A percentile compares a stretch with the other conserved stretches of the same genome.
Conservation (phyloP, 2,797 vertebrate species). For the Phalanger gymnotis region DNA sequence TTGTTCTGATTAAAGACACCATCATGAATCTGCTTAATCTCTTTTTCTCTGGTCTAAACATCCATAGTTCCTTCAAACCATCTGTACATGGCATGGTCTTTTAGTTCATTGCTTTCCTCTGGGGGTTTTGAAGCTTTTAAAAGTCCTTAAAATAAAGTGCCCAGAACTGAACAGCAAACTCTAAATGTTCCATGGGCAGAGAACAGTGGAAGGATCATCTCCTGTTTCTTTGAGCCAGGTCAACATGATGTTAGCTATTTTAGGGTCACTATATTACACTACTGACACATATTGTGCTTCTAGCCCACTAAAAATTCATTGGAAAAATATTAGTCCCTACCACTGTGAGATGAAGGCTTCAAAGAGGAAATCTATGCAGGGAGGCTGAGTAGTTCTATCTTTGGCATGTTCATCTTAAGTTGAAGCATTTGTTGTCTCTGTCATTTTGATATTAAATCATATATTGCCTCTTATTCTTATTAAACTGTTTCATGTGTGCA, state of each 20-base stretch:
- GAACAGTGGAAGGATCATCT: background rate
- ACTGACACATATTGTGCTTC: background rate
- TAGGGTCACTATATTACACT: background rate
- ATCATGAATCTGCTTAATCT: background rate
- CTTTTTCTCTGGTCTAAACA: background rate
- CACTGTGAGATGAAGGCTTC: background rate
- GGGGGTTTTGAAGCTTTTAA: background rate
- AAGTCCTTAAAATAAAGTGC: background rate
- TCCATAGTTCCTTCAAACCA: background rate
- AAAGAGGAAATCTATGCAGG: background rate
- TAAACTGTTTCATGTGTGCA: too few relatives aligned
- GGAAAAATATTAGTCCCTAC: background rate
- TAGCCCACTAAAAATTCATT: background rate
- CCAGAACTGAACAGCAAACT: background rate
- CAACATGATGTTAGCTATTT: background rate
- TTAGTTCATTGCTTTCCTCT: background rate
- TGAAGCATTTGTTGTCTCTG: conserved; percentile 5
- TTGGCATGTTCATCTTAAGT: background rate
- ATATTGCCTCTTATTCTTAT: background rate
- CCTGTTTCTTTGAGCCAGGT: too few relatives aligned
- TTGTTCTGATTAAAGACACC: background rate
- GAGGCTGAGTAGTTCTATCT: background rate
- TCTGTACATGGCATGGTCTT: background rate
- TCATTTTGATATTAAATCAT: conserved; percentile 48
- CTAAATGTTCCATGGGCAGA: background rate